Conservation (phyloP, 2,888 invertebrate species). For the Phaonia tiefii region DNA sequence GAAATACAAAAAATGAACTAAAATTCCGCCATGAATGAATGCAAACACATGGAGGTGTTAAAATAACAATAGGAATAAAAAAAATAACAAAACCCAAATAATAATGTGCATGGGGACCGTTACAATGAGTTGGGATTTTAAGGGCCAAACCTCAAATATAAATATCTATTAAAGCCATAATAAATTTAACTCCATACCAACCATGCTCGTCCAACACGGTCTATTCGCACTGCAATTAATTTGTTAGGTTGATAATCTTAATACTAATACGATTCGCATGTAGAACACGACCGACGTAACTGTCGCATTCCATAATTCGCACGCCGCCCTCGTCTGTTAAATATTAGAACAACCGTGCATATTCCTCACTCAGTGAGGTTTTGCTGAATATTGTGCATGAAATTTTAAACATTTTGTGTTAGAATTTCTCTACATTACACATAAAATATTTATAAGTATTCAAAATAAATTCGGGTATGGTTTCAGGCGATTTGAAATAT, state of each 20-base stretch:
- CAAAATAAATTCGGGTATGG: slow-evolving; percentile 55
- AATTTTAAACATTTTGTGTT: slow-evolving; percentile 53
- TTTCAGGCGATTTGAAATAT: slow-evolving; percentile 59
- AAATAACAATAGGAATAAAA: slow-evolving; percentile 10
- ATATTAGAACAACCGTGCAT: too few relatives aligned
- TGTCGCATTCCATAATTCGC: too few relatives aligned
- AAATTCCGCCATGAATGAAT: not conserved
- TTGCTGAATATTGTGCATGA: slow-evolving; percentile 10
- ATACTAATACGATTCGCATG: too few relatives aligned
- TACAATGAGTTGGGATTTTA: too few relatives aligned
- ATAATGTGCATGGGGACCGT: slow-evolving; percentile 26
- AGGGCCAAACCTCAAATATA: too few relatives aligned
- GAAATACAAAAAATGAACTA: slow-evolving; percentile 14
- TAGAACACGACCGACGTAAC: too few relatives aligned
- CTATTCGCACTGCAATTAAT: too few relatives aligned
- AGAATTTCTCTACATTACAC: slow-evolving; percentile 33
- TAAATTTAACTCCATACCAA: too few relatives aligned
- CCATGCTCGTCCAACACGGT: too few relatives aligned
- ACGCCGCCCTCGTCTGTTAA: too few relatives aligned
- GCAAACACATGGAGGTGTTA: slow-evolving; percentile 13
- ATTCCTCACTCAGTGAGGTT: not conserved
- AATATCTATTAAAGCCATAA: too few relatives aligned
- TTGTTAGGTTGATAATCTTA: too few relatives aligned
- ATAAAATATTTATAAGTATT: slow-evolving; percentile 50
- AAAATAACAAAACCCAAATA: slow-evolving; percentile 6